Evolutionary conservation across 2,797 vertebrate species (phyloP), one percentile per base, ranked within the genome.

Genomic region (Gymnoscopelus braueri): DNA sequence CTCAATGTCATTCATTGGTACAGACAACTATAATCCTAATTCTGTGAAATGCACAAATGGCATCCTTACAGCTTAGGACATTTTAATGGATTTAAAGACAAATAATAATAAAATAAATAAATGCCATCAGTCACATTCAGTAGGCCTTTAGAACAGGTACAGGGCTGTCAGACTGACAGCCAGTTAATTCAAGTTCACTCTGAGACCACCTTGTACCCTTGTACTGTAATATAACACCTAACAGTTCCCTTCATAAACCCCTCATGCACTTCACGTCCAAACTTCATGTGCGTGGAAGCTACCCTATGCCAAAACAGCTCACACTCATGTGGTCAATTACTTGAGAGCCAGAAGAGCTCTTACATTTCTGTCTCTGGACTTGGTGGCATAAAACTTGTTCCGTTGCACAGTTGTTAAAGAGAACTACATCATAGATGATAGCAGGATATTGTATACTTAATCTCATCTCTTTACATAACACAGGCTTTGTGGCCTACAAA

Each of bases 141-240:
- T 44, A 44, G 39, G 39, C 39, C 39, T 44, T 44, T 44, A 10
- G 39, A 39, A 1, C 39, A 55, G 52, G 44, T 35, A 15, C 3
- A 12, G 24, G 59, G 10, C 4, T 55, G 24, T 44, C 24, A 62
- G 24, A 44, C 14, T 4, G 39, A 70, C 51, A 59, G 39, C 61
- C 35, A 71, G 77, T 74, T 52, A 12, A 74, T 50, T 74, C 75
- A n/a, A 15, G 68, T 71, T 69, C 55, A 77, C 51, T 67, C 14
- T 63, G 35, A 67, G 49, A 10, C 59, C 50, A 51, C 55, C 66
- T 19, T 12, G 23, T 29, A 52, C 79, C 61, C 70, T 72, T 3
- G 2, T 5, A 49, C 54, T 49, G 75, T 80, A 89, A 93, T 51
- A 67, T 5, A 84, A 93, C 72, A 76, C 84, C 55, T 62, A 55